A percentile compares a stretch with the other conserved stretches of the same genome.
phyloP scores from a whole-genome alignment of 2,888 invertebrate species.

The Dolichomitus sp. region DNA sequence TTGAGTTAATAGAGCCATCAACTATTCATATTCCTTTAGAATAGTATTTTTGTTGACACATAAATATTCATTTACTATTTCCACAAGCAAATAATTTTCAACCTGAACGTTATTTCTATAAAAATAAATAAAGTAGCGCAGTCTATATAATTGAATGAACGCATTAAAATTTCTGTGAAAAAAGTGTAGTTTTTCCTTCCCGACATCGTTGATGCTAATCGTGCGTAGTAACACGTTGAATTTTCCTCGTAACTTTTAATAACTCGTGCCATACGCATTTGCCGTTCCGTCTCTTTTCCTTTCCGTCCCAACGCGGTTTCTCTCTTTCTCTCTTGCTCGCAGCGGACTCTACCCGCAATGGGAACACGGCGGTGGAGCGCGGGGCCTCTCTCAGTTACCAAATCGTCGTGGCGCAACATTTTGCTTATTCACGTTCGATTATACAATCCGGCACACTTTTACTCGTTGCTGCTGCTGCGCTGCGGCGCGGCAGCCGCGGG shows the following conservation, averaged over 20 bases:
- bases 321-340: constrained; percentile 37
- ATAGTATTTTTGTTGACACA: neutral
- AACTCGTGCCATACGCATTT: neutral
- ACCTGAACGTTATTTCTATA: neutral
- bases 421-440: constrained; percentile 86
- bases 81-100: neutral
- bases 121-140: neutral
- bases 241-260: constrained; percentile 15
- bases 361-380: constrained; percentile 77
- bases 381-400: constrained; percentile 79
- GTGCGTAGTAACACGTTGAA: neutral
- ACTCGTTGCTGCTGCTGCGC: constrained; percentile 75
- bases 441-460: constrained; percentile 86
- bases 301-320: constrained; percentile 13
- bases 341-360: constrained; percentile 76
- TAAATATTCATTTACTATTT: neutral
- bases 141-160: neutral
- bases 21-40: neutral
- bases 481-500: constrained; percentile 55
- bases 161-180: neutral
- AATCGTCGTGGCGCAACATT: constrained; percentile 85
- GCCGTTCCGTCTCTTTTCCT: constrained; percentile 10
- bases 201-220: neutral
- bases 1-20: too few species aligned
- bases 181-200: neutral